Base-by-base conservation (phyloP, 2,888 invertebrate species). In the Phorcus lineatus region DNA sequence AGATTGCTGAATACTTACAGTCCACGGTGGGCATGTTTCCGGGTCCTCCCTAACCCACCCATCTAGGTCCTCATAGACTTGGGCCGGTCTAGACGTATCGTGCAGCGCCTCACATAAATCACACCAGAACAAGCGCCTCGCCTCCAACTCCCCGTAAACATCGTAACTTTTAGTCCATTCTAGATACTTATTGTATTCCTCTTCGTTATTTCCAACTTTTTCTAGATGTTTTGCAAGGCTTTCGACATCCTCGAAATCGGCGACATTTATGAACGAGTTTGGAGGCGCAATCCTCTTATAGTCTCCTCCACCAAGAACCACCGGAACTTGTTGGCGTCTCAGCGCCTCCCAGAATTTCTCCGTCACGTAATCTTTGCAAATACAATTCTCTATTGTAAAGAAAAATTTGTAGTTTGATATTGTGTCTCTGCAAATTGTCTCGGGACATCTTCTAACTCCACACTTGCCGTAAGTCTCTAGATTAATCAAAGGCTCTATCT, bases 321-420 rank as follows among this genome's bases (percentile, higher is more conserved):
- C 87, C 0, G 89, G 89, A 16, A 90, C 84, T 57, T 88, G 87
- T 1, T 86, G 82, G 13, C 87, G 81, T 17, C 77, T 13, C 36
- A 88, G 57, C 0, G 88, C 80, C 13, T 77, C 62, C 89, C 88
- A 89, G 75, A 87, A 89, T 81, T 90, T 90, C 66, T 90, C 89
- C 0, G 87, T 87, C 19, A 90, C 82, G 77, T 90, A 90, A 53
- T 89, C 90, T 52, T 74, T 81, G 75, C 89, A 90, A 74, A 86
- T 78, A 76, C 83, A 83, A 79, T 89, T 89, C 81, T 90, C 90
- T 78, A 89, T 87, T 7, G 87, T 83, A n/a, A 89, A 75, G 75
- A 84, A 86, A 79, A 90, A 90, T 57, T 87, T 88, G 77, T 89
- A 90, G 76, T 80, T 77, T n/a, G 82, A 79, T 22, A 85, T 52